Conservation (phyloP, 2,888 invertebrate species). For the Synergus gifuensis region DNA sequence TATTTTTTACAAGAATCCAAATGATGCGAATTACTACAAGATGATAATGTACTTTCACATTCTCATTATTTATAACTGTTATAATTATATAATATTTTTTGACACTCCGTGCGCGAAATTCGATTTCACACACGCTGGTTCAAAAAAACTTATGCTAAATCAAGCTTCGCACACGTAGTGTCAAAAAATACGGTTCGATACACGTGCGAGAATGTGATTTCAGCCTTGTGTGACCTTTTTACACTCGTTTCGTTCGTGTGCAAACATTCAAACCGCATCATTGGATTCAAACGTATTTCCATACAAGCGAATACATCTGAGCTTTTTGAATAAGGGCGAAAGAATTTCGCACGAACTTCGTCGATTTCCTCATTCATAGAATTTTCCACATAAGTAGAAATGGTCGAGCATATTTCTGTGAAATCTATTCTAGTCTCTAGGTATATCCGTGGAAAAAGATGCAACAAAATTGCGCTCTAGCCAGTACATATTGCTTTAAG, state of each 20-base stretch:
- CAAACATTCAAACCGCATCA: no score
- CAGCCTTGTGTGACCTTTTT: background rate
- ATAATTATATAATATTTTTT: no score
- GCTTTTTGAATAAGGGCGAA: conserved; percentile 29
- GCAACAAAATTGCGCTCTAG: conserved; percentile 43
- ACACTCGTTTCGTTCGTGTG: no score
- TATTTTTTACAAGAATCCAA: background rate
- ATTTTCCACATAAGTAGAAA: conserved; percentile 1
- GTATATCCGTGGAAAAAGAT: conserved; percentile 14
- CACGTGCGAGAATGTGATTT: background rate
- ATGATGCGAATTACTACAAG: conserved; percentile 9
- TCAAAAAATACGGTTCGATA: no score
- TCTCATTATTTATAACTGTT: no score
- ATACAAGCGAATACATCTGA: conserved; percentile 20
- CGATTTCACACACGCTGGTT: no score
- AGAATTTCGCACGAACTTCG: background rate
- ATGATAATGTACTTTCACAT: background rate
- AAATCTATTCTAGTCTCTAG: conserved; percentile 30
- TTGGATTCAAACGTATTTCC: background rate
- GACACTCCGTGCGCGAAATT: no score
- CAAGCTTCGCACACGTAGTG: no score
- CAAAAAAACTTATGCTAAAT: no score
- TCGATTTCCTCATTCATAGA: background rate
- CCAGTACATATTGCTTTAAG: conserved; percentile 64
- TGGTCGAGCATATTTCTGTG: background rate